phyloP scores from a whole-genome alignment of 2,888 invertebrate species.

The Rhimphoctona megacephalus region DNA sequence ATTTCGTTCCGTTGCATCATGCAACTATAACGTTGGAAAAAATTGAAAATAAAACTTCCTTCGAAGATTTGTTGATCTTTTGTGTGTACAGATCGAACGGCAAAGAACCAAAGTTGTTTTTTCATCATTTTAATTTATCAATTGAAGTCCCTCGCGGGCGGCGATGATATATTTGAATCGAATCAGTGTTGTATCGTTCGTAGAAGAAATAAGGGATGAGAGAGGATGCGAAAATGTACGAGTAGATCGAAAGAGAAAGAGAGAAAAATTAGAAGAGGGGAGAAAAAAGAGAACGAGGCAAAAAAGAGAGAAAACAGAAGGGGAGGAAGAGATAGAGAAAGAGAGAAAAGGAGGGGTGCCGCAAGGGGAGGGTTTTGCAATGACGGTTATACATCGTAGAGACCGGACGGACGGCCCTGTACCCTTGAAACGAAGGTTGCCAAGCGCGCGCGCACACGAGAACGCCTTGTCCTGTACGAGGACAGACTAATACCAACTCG shows the following conservation, averaged over 20 bases:
- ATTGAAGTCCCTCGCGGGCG: background rate
- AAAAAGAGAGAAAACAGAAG: background rate
- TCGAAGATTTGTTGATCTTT: too few species aligned
- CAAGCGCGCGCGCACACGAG: slow-evolving; percentile 75
- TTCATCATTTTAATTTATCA: background rate
- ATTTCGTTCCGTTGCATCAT: too few species aligned
- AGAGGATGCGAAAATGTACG: background rate
- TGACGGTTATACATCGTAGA: slow-evolving; percentile 62
- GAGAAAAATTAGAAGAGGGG: background rate
- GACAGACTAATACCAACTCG: background rate
- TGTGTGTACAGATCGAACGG: too few species aligned
- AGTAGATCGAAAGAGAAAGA: slow-evolving; percentile 1
- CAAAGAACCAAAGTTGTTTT: background rate
- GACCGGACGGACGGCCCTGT: slow-evolving; percentile 78
- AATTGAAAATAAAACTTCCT: too few species aligned
- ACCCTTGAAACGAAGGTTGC: slow-evolving; percentile 83
- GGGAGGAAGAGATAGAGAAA: background rate
- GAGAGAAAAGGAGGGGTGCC: slow-evolving; percentile 19
- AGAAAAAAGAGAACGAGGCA: background rate
- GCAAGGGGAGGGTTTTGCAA: slow-evolving; percentile 12
- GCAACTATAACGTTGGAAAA: too few species aligned
- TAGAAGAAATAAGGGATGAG: background rate
- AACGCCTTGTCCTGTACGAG: slow-evolving; percentile 43
- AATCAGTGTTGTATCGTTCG: background rate
- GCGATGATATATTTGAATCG: background rate